Percentiles rank a stretch among this genome's conserved stretches.
Evolutionary conservation across 2,797 vertebrate genomes (phyloP).

Genomic region (Peromyscus attwateri): DNA sequence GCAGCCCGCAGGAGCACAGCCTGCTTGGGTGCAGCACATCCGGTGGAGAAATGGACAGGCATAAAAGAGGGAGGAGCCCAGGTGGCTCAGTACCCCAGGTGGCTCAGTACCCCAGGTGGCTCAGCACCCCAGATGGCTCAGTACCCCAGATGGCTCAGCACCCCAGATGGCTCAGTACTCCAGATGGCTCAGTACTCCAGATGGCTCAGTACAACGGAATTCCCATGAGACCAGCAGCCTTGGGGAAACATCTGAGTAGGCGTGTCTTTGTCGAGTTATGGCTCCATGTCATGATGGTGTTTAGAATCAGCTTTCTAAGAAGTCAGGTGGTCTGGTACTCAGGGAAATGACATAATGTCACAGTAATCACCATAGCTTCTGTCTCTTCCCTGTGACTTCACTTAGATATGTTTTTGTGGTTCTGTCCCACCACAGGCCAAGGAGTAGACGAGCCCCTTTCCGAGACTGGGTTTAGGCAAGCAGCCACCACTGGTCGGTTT

Average conservation of each 20-base stretch:
- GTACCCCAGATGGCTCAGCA: too few relatives aligned
- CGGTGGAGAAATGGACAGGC: not conserved
- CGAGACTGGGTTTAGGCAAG: conserved; percentile 92
- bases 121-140: not conserved
- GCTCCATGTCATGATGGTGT: not conserved
- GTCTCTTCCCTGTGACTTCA: not conserved
- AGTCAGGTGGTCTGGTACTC: not conserved
- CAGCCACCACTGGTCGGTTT: conserved; percentile 92
- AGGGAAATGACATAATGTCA: not conserved
- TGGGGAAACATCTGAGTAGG: not conserved
- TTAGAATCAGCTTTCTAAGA: not conserved
- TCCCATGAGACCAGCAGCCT: not conserved
- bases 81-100: too few relatives aligned
- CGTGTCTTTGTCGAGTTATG: not conserved
- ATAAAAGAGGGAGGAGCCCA: not conserved
- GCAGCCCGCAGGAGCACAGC: not conserved
- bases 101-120: too few relatives aligned
- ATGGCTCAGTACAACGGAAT: not conserved
- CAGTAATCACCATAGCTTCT: not conserved
- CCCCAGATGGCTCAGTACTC: too few relatives aligned
- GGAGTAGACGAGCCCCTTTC: conserved; percentile 93
- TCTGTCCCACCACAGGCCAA: conserved; percentile 89
- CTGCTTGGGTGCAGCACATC: not conserved
- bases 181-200: too few relatives aligned
- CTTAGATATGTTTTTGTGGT: not conserved